A percentile compares a stretch with the other conserved stretches of the same genome.
These are phyloP conservation scores for Argynnis bischoffii DNA, from an alignment of 2,888 invertebrate genomes.

Conservation along the genomic window DNA sequence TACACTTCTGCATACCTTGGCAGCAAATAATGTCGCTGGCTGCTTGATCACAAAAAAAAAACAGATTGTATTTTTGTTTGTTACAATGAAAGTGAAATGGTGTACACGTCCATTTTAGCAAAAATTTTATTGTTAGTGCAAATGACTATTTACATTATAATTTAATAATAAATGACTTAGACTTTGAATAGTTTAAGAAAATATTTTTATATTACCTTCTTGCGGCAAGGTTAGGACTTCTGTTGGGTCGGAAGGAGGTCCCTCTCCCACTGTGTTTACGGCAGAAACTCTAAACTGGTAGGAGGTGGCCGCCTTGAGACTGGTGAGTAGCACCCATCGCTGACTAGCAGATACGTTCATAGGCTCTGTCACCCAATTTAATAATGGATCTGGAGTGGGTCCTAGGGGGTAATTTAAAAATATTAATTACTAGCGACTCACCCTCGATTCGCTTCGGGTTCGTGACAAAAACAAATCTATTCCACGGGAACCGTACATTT, in stretches of 20 bases:
- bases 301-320: slow-evolving; percentile 95
- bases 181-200: too few species aligned
- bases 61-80: slow-evolving; percentile 48
- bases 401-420: slow-evolving; percentile 71
- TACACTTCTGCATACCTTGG: slow-evolving; percentile 74
- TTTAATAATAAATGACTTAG: too few species aligned
- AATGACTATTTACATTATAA: too few species aligned
- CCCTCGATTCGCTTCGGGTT: too few species aligned
- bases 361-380: slow-evolving; percentile 94
- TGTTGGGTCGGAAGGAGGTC: slow-evolving; percentile 94
- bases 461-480: too few species aligned
- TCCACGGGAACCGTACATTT: too few species aligned
- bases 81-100: slow-evolving; percentile 1
- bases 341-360: slow-evolving; percentile 91
- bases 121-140: background rate
- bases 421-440: too few species aligned
- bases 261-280: slow-evolving; percentile 97
- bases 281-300: slow-evolving; percentile 99
- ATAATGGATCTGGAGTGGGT: slow-evolving; percentile 91
- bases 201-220: slow-evolving; percentile 86
- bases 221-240: slow-evolving; percentile 96
- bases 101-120: background rate
- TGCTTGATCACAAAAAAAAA: slow-evolving; percentile 76
- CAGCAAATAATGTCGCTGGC: slow-evolving; percentile 82
- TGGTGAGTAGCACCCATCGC: slow-evolving; percentile 90